Evolutionary conservation across 2,797 vertebrate genomes (phyloP).

Genomic region (Austrolebias charrua): DNA sequence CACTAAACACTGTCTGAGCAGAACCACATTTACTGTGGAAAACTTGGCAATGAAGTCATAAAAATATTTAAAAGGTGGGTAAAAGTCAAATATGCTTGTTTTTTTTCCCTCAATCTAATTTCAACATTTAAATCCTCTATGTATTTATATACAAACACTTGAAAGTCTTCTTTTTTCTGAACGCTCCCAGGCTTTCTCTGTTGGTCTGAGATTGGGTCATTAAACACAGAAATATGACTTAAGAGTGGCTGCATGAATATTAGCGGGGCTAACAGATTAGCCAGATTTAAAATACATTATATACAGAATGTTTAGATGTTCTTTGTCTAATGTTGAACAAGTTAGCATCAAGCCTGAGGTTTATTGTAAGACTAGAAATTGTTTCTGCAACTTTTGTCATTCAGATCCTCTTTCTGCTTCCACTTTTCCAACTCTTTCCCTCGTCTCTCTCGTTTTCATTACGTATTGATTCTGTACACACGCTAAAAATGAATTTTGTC

Average conservation of each 20-base stretch:
- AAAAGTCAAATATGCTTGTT: no score
- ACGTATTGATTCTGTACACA: constrained; percentile 57
- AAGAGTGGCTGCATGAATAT: constrained; percentile 10
- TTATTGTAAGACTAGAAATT: no score
- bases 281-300: not conserved
- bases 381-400: no score
- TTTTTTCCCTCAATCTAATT: not conserved
- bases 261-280: not conserved
- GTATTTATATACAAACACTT: not conserved
- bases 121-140: not conserved
- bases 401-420: no score
- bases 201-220: constrained; percentile 12
- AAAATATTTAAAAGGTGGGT: no score
- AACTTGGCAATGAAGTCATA: no score
- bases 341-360: no score
- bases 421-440: constrained; percentile 3
- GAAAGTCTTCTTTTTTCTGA: constrained; percentile 18
- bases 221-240: constrained; percentile 19
- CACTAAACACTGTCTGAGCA: no score
- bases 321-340: constrained; percentile 5
- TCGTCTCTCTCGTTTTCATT: constrained; percentile 29
- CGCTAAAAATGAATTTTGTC: constrained; percentile 60
- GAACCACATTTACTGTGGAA: not conserved
- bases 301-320: not conserved
- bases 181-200: no score